Base-by-base conservation (phyloP, 1,140 invertebrate species). In the Lepidurus packardi region DNA sequence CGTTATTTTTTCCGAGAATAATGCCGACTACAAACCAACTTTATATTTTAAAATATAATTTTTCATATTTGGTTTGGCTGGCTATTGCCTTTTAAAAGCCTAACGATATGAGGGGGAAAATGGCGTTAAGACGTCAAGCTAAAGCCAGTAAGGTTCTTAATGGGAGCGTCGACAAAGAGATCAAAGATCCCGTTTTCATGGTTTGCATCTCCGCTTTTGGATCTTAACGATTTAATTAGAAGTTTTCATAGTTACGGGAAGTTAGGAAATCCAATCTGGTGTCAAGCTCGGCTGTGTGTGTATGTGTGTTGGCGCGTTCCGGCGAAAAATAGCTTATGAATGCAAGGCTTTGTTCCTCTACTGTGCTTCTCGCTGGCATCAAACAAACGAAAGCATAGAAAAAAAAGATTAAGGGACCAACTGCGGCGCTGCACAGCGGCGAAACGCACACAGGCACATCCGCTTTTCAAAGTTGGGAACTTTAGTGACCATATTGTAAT, bases 141-240 rank as follows among this genome's bases (percentile, higher is more conserved):
- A 7, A 65, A 65, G 53, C 16, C 4, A 21, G 13, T 21, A 3
- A 21, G 10, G 45, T n/a, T 65, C 53, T 4, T 65, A n/a, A 65
- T 65, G 53, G 21, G 21, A 65, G 53, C 34, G 21, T 65, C 53
- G 21, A 65, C 53, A 65, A 16, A 65, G 53, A 65, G 53, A 65
- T 65, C 53, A 65, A 65, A 65, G 53, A 65, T 65, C 53, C 9
- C 53, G 53, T 65, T 65, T 34, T 65, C 53, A 65, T 9, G 16
- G 53, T 65, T 65, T 65, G 53, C 34, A 34, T 34, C 34, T 65
- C 21, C 21, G 8, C 53, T 21, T 65, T 65, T n/a, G 21, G 53
- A 65, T 65, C 53, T 65, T 65, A 65, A 65, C 53, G 53, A 65
- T 65, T 65, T 65, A 65, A 65, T 65, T 65, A 65, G 53, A 16